phyloP scores from a whole-genome alignment of 2,888 invertebrate species.

The Dioctria linearis region DNA sequence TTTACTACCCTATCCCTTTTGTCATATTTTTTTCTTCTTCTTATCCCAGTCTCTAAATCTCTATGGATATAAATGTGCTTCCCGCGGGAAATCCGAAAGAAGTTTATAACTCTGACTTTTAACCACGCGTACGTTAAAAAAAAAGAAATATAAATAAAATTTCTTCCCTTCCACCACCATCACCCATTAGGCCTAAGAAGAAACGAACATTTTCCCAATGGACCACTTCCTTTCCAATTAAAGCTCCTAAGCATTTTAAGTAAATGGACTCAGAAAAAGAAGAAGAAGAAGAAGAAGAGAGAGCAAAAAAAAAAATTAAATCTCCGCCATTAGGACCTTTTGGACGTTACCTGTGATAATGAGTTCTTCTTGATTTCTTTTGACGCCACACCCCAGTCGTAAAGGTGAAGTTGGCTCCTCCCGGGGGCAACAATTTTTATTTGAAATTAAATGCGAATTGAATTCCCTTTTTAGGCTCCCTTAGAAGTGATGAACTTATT shows the following conservation, averaged over 20 bases:
- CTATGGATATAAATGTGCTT: neutral
- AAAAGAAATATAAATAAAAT: no score
- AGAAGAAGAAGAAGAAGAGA: neutral
- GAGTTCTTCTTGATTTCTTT: slow-evolving; percentile 10
- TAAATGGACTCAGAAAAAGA: neutral
- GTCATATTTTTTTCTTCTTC: no score
- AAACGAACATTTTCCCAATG: neutral
- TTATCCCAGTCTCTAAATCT: no score
- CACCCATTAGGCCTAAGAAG: neutral
- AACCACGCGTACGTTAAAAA: slow-evolving; percentile 1
- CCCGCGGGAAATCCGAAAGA: neutral
- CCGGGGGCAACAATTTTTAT: neutral
- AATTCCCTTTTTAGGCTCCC: neutral
- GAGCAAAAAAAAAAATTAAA: neutral
- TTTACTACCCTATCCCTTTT: no score
- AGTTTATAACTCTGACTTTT: neutral
- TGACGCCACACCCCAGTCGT: neutral
- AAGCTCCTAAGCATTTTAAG: neutral
- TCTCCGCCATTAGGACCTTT: neutral
- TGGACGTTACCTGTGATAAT: neutral
- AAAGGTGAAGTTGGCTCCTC: neutral
- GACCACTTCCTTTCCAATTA: slow-evolving; percentile 13
- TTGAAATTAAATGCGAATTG: slow-evolving; percentile 6
- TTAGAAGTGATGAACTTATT: slow-evolving; percentile 1
- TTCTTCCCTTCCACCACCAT: neutral